Base-by-base conservation (phyloP, 2,797 vertebrate genomes). In the Glyptemys insculpta region DNA sequence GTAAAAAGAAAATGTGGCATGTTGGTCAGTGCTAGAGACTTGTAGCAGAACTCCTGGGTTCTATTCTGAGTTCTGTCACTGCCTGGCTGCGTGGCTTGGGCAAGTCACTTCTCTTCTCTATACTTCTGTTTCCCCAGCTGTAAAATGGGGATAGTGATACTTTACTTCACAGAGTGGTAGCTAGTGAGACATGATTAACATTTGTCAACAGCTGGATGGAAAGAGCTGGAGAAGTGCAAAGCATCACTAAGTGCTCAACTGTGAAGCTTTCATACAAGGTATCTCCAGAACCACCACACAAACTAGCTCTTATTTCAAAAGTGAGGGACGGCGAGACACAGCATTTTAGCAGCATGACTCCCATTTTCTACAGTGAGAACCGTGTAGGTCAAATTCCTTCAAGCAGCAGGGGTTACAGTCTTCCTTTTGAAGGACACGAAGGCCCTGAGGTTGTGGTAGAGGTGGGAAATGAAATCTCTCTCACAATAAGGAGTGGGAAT, bases 401-500 rank as follows among this genome's bases (percentile, higher is more conserved):
- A 89, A 12, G 94, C 23, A 57, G 25, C 3, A 95, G 59, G 92
- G 81, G 94, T 97, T 96, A 97, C 94, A n/a, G 18, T 83, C 91
- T 91, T 96, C 92, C 81, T 89, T 91, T 50, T 89, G 91, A 97
- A 95, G 95, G 95, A 95, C 95, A 93, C 12, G 59, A 88, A 95
- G 85, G 88, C 95, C 97, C 92, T 65, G 91, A 50, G 95, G 96
- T 29, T 94, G 93, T 91, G 96, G 94, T 96, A 97, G 89, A 97
- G 96, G 93, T 95, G 93, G 95, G 79, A 96, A 96, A 90, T 50
- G 53, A 95, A 96, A 90, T 84, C 86, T 86, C 49, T 91, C 95
- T 88, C 74, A 89, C 96, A 97, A 96, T 97, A 96, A 97, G 94
- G 88, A 97, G 87, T 95, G 21, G 59, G 93, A 97, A 96, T 94